phyloP scores from a whole-genome alignment of 2,888 invertebrate genomes.

The Orchesella flavescens region DNA sequence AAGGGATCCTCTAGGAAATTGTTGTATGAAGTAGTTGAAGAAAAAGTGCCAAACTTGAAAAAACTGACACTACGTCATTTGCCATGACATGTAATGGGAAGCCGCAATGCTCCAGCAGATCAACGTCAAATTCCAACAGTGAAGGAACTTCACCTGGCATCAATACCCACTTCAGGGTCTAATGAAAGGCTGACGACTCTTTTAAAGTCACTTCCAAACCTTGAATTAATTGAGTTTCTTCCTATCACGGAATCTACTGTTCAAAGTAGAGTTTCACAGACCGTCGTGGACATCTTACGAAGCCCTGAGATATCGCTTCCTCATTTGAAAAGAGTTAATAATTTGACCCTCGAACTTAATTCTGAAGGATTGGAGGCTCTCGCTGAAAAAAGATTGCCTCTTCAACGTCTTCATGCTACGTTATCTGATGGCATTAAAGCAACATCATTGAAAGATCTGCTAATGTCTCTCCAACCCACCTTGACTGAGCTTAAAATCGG shows the following conservation, averaged over 20 bases:
- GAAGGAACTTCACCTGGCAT: conserved; percentile 48
- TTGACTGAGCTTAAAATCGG: too few species aligned
- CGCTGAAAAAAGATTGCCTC: conserved; percentile 45
- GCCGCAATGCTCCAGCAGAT: not conserved
- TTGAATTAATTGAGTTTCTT: conserved; percentile 54
- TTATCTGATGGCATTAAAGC: conserved; percentile 43
- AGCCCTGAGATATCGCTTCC: conserved; percentile 34
- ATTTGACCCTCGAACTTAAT: conserved; percentile 48
- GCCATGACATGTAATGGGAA: conserved; percentile 23
- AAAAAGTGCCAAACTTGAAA: conserved; percentile 58
- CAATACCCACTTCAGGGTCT: conserved; percentile 25
- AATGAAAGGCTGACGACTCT: too few species aligned
- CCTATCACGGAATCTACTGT: conserved; percentile 11
- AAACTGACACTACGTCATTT: conserved; percentile 37
- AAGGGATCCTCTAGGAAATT: too few species aligned
- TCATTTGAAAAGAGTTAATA: too few species aligned
- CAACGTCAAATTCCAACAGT: conserved; percentile 31
- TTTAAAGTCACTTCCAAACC: conserved; percentile 51
- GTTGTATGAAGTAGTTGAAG: conserved; percentile 35
- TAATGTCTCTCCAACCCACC: too few species aligned
- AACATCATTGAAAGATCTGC: conserved; percentile 46
- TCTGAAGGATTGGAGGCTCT: conserved; percentile 49
- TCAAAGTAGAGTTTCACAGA: conserved; percentile 33
- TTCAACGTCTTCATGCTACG: conserved; percentile 30
- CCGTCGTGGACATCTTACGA: conserved; percentile 42